phyloP scores from a whole-genome alignment of 2,888 invertebrate species.

The Hyposoter didymator region DNA sequence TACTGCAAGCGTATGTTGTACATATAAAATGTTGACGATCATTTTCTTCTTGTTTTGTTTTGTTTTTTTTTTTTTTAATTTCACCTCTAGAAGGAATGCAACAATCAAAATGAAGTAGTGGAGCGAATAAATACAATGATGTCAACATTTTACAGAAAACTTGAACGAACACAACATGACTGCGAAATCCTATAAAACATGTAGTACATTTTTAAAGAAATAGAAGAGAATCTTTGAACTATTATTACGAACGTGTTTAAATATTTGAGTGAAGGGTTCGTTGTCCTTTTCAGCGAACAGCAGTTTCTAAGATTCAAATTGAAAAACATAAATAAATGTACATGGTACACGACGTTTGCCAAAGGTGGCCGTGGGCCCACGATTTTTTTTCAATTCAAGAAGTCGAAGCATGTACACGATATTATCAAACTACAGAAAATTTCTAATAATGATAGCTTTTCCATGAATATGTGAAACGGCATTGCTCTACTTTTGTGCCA shows the following conservation, averaged over 20 bases:
- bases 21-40: constrained; percentile 16
- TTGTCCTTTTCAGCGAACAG: too few species aligned
- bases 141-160: too few species aligned
- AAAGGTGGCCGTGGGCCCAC: too few species aligned
- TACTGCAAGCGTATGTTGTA: constrained; percentile 23
- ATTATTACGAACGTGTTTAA: too few species aligned
- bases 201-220: too few species aligned
- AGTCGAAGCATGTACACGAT: background rate
- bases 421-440: background rate
- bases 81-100: background rate
- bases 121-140: background rate
- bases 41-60: background rate
- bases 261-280: too few species aligned
- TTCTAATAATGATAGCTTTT: background rate
- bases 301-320: too few species aligned
- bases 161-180: too few species aligned
- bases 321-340: too few species aligned
- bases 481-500: background rate
- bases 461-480: background rate
- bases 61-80: background rate
- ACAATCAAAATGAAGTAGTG: background rate
- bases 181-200: too few species aligned
- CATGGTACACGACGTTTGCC: too few species aligned
- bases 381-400: background rate
- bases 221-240: too few species aligned